Percentiles rank a stretch among this genome's conserved stretches.
Conservation (phyloP, 2,113 vertebrate species). For the Sus scrofa region DNA sequence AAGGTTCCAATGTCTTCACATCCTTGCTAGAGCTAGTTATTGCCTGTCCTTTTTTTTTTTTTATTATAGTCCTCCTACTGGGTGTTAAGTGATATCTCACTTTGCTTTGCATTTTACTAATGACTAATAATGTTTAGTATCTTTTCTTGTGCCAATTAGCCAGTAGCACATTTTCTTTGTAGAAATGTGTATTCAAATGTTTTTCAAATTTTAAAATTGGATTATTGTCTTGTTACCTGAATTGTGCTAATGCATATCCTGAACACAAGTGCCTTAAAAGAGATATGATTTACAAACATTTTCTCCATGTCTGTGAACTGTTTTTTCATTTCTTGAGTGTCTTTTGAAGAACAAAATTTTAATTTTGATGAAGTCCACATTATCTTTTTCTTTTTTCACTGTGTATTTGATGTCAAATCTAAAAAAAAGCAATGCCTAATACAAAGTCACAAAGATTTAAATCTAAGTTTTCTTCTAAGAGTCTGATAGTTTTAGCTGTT, state of each 20-base stretch:
- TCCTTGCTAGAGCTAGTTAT: background rate
- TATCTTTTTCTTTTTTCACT: constrained; percentile 17
- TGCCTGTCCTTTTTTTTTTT: background rate
- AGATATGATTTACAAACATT: background rate
- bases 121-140: background rate
- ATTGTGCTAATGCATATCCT: background rate
- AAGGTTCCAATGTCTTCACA: background rate
- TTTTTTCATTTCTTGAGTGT: constrained; percentile 39
- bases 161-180: constrained; percentile 3
- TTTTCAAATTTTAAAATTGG: constrained; percentile 5
- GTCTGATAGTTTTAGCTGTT: background rate
- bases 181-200: constrained; percentile 7
- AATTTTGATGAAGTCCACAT: constrained; percentile 2
- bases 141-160: background rate
- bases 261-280: constrained; percentile 10
- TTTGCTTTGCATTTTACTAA: constrained; percentile 8
- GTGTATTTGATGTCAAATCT: constrained; percentile 41
- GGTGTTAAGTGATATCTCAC: background rate
- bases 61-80: constrained; percentile 2
- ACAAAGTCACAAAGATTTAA: background rate
- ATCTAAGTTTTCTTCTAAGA: background rate
- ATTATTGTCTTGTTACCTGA: constrained; percentile 17
- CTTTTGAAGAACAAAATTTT: constrained; percentile 28
- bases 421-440: background rate
- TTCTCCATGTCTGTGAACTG: background rate